phyloP scores from a whole-genome alignment of 1,140 invertebrate species.

The Calycopis cecrops region DNA sequence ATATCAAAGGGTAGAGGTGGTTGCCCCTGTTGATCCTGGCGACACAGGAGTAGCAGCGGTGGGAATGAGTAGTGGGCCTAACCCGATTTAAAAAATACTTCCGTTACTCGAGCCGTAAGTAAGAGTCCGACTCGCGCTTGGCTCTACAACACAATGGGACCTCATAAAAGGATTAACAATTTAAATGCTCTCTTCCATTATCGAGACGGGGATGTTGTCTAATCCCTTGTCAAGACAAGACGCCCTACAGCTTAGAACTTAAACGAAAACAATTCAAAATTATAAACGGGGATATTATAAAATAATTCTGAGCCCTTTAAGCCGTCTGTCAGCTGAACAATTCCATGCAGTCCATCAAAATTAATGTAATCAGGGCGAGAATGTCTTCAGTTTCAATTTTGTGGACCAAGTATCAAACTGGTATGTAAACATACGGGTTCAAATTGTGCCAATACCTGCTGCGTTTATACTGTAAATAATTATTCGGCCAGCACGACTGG shows the following conservation, averaged over 20 bases:
- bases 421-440: slow-evolving; percentile 6
- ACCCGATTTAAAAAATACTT: no score
- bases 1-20: no score
- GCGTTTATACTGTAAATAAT: background rate
- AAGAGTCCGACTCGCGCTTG: no score
- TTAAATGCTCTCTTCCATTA: slow-evolving; percentile 12
- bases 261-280: slow-evolving; percentile 63
- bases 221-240: slow-evolving; percentile 40
- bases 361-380: slow-evolving; percentile 68
- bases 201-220: slow-evolving; percentile 22
- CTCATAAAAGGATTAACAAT: background rate
- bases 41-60: no score
- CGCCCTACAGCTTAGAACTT: slow-evolving; percentile 48
- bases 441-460: background rate
- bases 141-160: no score
- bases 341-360: slow-evolving; percentile 69
- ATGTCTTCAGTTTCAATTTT: slow-evolving; percentile 66
- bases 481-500: no score
- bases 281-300: slow-evolving; percentile 54
- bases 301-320: slow-evolving; percentile 54
- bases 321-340: slow-evolving; percentile 63
- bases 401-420: slow-evolving; percentile 55
- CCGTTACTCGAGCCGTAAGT: no score
- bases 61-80: no score
- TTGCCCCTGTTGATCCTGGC: no score